Conservation (phyloP, 2,888 invertebrate genomes). For the Tenthredo notha region DNA sequence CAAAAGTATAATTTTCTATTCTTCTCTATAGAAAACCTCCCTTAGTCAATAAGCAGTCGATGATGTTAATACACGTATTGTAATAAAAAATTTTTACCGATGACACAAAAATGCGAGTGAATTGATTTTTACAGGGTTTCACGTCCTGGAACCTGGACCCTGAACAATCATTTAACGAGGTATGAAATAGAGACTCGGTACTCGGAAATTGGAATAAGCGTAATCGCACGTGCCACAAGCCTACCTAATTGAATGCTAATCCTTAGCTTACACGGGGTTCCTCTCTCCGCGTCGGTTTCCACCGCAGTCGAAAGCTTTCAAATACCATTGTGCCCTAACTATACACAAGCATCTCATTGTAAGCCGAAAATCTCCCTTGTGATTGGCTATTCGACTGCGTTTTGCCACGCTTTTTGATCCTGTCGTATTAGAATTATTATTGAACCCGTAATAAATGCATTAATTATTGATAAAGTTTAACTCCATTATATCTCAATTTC, state of each 20-base stretch:
- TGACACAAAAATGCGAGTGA: background rate
- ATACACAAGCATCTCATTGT: constrained; percentile 32
- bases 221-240: constrained; percentile 60
- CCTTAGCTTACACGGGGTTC: constrained; percentile 56
- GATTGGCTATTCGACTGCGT: constrained; percentile 33
- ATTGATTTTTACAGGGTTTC: background rate
- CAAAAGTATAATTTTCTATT: background rate
- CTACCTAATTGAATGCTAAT: constrained; percentile 60
- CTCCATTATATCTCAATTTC: background rate
- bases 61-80: background rate
- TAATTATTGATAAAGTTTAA: background rate
- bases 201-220: constrained; percentile 55
- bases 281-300: constrained; percentile 49
- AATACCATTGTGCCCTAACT: constrained; percentile 31
- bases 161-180: background rate
- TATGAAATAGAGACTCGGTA: background rate
- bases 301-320: constrained; percentile 46
- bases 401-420: background rate
- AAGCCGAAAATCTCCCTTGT: constrained; percentile 9
- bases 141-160: background rate
- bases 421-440: background rate
- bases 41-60: background rate
- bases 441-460: background rate
- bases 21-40: background rate
- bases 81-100: background rate